phyloP scores from a whole-genome alignment of 1,140 invertebrate species.

The Neuroterus valhalla region DNA sequence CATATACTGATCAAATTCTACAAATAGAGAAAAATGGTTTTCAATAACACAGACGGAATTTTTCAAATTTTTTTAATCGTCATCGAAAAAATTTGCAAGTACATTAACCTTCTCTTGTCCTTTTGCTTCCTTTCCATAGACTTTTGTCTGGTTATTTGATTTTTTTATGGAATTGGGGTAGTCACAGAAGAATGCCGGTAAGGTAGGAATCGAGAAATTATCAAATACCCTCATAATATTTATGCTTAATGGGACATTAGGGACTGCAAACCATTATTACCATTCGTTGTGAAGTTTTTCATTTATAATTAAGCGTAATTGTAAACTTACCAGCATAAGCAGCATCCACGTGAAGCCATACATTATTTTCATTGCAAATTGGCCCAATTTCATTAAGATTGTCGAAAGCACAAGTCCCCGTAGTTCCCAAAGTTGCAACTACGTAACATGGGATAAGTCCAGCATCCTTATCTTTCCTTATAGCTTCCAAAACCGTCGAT shows the following conservation, averaged over 20 bases:
- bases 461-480: slow-evolving; percentile 82
- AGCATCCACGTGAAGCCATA: slow-evolving; percentile 94
- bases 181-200: too few species aligned
- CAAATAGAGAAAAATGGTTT: too few species aligned
- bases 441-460: slow-evolving; percentile 89
- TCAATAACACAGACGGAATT: too few species aligned
- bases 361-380: slow-evolving; percentile 83
- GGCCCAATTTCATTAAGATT: slow-evolving; percentile 87
- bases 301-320: slow-evolving; percentile 1
- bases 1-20: not conserved
- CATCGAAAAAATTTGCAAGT: too few species aligned
- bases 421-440: slow-evolving; percentile 92
- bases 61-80: too few species aligned
- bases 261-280: not conserved
- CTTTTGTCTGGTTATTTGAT: too few species aligned
- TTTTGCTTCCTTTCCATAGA: too few species aligned
- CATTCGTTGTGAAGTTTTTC: too few species aligned
- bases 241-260: too few species aligned
- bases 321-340: slow-evolving; percentile 83
- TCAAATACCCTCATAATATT: too few species aligned
- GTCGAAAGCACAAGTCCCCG: slow-evolving; percentile 95
- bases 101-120: too few species aligned
- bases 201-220: not conserved
- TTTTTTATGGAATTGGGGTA: too few species aligned
- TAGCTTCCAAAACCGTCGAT: slow-evolving; percentile 83